Base-by-base conservation (phyloP, 2,888 invertebrate species). In the Leptopterna dolabrata region DNA sequence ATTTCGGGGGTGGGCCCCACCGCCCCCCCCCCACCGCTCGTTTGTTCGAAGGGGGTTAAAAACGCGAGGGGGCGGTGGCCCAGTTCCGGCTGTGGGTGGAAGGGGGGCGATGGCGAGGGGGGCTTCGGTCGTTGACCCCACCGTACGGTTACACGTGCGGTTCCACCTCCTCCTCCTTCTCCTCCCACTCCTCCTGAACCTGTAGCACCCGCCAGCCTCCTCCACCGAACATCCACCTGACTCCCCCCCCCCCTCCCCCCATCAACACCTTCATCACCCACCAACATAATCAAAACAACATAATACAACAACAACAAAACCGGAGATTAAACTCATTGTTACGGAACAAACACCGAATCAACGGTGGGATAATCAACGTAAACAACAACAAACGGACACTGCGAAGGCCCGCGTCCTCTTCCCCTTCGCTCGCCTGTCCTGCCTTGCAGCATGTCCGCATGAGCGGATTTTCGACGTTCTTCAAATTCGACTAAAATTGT, bases 21-120 rank as follows among this genome's bases (percentile, higher is more conserved):
- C 63, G 63, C 83, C 19, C 83, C 83, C 43, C 19, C 30, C 63
- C 81, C 51, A 29, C 19, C 78, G 1, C 70, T 19, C 24, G 1
- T n/a, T 16, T n/a, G 88, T 88, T 43, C 16, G 24, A 24, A 13
- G 73, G 36, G 36, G 30, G 14, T 14, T 30, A 71, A 71, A 71
- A 71, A 51, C 36, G 71, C 30, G 30, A 90, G 89, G 89, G 90
- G 90, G 89, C 89, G 90, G 90, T 14, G 30, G 85, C 85, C 85
- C 85, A 85, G 85, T 85, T 85, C 85, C 29, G 55, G 45, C 43
- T 86, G 88, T 14, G n/a, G 51, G 88, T 87, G 89, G 88, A 82
- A 86, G 88, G 81, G 88, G 55, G 78, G 80, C 71, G 78, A 76
- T 71, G 88, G 85, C 45, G 89, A 88, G 87, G 88, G 63, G 87